phyloP scores from a whole-genome alignment of 2,113 vertebrate genomes.

The Harpagus bidentatus region DNA sequence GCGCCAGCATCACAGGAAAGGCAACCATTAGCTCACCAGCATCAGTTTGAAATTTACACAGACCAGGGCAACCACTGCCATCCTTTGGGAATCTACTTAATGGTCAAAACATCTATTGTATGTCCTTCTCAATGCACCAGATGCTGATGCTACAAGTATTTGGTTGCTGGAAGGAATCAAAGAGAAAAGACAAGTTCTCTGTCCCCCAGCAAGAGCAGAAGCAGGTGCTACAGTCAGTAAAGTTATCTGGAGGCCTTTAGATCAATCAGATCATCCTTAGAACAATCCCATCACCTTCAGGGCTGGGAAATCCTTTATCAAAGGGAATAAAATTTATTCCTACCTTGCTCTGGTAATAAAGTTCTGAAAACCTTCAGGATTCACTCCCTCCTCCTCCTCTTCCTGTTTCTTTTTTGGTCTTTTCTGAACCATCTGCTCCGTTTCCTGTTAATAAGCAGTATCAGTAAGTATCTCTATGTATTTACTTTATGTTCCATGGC shows the following conservation, averaged over 20 bases:
- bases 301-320: not conserved
- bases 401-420: conserved; percentile 71
- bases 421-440: conserved; percentile 83
- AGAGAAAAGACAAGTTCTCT: not conserved
- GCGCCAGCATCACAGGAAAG: not conserved
- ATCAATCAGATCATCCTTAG: not conserved
- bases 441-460: conserved; percentile 81
- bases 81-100: not conserved
- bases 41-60: not conserved
- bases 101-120: not conserved
- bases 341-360: conserved; percentile 91
- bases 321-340: conserved; percentile 7
- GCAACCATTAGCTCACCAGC: not conserved
- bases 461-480: not conserved
- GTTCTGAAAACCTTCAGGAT: conserved; percentile 82
- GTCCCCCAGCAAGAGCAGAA: not conserved
- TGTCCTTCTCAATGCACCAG: not conserved
- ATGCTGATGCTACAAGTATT: not conserved
- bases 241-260: not conserved
- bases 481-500: not conserved
- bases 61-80: not conserved
- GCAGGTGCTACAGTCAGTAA: not conserved
- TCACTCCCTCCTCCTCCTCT: conserved; percentile 80
- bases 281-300: not conserved
- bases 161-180: not conserved